Base-by-base conservation (phyloP, 2,888 invertebrate genomes). In the Drosophila vallismaia region DNA sequence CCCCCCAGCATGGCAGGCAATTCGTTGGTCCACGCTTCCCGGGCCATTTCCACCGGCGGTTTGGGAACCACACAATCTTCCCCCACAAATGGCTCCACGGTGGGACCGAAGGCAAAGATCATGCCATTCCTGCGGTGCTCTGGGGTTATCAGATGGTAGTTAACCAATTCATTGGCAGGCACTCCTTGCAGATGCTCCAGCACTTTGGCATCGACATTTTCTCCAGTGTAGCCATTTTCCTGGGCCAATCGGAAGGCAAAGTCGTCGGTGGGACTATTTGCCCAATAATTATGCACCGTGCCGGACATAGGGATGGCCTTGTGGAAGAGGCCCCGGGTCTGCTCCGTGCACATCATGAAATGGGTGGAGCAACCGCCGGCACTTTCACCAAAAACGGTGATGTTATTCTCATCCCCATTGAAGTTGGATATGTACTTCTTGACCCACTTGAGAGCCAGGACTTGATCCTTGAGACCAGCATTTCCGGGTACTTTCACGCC, bases 401-500 rank as follows among this genome's bases (percentile, higher is more conserved):
- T 92, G 71, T 93, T 93, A 8, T 92, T 81, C 0, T 90, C 86
- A 82, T 93, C 92, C 0, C 93, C 93, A 56, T 92, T 92, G 56
- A 93, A 93, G 48, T 89, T 71, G 1, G 76, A 50, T 38, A 93
- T 92, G 59, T 93, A 92, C 33, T 90, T 79, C 59, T 92, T 92
- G 0, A 93, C 89, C 93, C 93, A 93, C 79, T 91, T 91, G 12
- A 93, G 76, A 0, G 93, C 93, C 74, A 93, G 69, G 0, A 93
- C 89, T 87, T 92, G 92, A 82, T 93, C 93, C 85, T 93, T 93
- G 0, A 93, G 86, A 0, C 92, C 93, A 1, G 93, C 92, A 84
- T 93, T 93, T 0, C 93, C 93, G 1, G 93, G 93, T 26, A 93
- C 90, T 38, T 91, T 88, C 0, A 93, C 74, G 2, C 89, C 85